Evolutionary conservation across 1,140 invertebrate genomes (phyloP).

Genomic region (Nymphalis io): DNA sequence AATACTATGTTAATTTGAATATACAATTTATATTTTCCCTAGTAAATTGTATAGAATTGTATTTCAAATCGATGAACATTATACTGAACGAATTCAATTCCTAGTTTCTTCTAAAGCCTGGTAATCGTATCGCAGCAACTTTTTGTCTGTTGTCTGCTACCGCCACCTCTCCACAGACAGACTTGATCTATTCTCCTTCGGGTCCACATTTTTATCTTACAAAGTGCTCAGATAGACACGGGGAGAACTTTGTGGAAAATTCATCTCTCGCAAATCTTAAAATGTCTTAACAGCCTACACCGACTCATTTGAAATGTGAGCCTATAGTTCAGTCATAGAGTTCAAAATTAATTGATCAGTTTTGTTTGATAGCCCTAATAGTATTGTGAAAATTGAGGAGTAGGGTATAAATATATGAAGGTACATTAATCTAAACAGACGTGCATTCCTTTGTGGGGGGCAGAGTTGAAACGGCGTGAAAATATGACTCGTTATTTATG

Average conservation of each 20-base stretch:
- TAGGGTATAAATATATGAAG: conserved; percentile 76
- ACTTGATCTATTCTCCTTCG: conserved; percentile 75
- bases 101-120: conserved; percentile 22
- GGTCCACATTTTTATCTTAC: conserved; percentile 78
- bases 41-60: not conserved
- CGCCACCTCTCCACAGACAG: conserved; percentile 58
- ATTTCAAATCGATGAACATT: not conserved
- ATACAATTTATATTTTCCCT: not conserved
- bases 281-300: conserved; percentile 33
- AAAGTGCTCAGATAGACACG: conserved; percentile 78
- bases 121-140: conserved; percentile 50
- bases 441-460: conserved; percentile 70
- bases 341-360: conserved; percentile 24
- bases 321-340: conserved; percentile 21
- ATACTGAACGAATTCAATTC: conserved; percentile 2
- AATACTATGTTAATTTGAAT: too few species aligned
- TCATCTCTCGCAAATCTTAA: conserved; percentile 46
- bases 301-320: conserved; percentile 25
- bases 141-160: conserved; percentile 63
- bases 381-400: conserved; percentile 49
- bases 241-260: conserved; percentile 75
- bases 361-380: conserved; percentile 37
- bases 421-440: conserved; percentile 78
- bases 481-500: conserved; percentile 78
- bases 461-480: conserved; percentile 78